Conservation (phyloP, 2,113 vertebrate genomes). For the Orientallactaga bullata region DNA sequence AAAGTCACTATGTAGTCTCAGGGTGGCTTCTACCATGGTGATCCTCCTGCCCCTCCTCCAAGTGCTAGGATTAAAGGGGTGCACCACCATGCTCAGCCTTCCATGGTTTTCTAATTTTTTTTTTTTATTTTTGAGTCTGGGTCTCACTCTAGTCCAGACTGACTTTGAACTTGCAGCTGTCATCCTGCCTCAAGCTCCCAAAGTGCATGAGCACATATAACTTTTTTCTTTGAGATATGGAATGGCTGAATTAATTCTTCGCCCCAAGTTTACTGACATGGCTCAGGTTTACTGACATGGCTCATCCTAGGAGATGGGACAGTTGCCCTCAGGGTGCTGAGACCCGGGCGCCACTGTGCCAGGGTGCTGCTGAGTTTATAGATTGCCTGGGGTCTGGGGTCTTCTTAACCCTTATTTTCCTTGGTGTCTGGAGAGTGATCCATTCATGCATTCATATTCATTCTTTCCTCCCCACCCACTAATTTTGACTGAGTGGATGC, state of each 20-base stretch:
- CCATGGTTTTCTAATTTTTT: too few species aligned
- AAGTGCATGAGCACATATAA: background rate
- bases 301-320: background rate
- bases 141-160: background rate
- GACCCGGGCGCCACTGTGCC: background rate
- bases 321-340: background rate
- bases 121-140: background rate
- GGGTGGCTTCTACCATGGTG: too few species aligned
- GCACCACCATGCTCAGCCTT: too few species aligned
- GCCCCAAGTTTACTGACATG: background rate
- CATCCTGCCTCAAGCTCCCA: background rate
- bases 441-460: background rate
- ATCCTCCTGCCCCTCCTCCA: too few species aligned
- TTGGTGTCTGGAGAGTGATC: background rate
- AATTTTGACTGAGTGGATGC: background rate
- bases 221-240: too few species aligned
- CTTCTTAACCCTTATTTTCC: background rate
- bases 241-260: background rate
- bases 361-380: background rate
- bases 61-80: too few species aligned
- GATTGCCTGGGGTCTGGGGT: background rate
- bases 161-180: background rate
- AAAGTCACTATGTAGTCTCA: too few species aligned
- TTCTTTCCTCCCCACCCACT: background rate
- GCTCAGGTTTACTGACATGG: background rate